Percentiles rank a stretch among this genome's conserved stretches.
These are phyloP conservation scores for Cygnus atratus DNA, from an alignment of 2,113 vertebrate species.

Conservation along the genomic window DNA sequence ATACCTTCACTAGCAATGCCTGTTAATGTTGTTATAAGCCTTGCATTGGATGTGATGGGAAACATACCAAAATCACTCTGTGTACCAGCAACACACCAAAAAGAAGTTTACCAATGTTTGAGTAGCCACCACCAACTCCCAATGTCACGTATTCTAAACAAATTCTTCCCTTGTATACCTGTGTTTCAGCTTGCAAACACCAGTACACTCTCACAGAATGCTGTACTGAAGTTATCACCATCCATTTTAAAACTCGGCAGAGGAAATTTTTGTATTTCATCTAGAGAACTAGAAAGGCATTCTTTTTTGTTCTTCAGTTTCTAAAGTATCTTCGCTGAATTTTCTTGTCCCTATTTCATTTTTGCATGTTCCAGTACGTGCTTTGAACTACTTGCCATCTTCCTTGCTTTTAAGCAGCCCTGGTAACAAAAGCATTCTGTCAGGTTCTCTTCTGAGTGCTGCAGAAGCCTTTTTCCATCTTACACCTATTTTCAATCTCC, in stretches of 20 bases:
- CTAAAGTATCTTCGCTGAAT: background rate
- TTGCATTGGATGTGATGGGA: background rate
- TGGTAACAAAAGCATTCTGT: background rate
- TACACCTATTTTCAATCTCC: background rate
- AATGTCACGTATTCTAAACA: background rate
- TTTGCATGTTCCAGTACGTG: accelerated
- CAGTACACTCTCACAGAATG: background rate
- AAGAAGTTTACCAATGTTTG: background rate
- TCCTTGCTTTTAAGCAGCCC: background rate
- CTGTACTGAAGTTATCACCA: background rate
- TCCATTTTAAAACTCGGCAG: background rate
- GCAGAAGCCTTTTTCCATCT: background rate
- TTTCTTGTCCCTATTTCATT: background rate
- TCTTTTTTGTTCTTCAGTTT: background rate
- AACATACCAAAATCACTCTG: background rate
- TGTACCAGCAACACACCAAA: background rate
- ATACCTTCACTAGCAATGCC: background rate
- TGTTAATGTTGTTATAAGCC: background rate
- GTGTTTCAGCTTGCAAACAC: background rate
- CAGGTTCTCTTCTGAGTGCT: background rate
- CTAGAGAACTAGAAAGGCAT: background rate
- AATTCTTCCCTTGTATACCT: background rate
- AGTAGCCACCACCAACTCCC: background rate
- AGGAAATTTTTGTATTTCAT: accelerated
- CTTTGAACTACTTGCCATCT: background rate